phyloP scores from a whole-genome alignment of 2,888 invertebrate species.

The Drosophila hamatofila region DNA sequence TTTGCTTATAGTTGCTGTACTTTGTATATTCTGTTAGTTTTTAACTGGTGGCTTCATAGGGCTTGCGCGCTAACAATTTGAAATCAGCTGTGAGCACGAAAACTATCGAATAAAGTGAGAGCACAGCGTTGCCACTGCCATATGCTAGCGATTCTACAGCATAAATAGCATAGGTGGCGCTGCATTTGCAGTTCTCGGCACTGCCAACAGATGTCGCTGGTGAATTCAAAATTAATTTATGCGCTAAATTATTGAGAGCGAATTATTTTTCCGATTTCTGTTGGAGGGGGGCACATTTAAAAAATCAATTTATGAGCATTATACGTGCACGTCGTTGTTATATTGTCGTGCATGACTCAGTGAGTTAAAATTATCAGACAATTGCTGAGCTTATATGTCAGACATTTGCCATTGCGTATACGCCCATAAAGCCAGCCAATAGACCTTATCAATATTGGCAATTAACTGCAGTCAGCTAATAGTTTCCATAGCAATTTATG shows the following conservation, averaged over 20 bases:
- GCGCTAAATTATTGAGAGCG: background rate
- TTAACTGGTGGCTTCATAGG: accelerated
- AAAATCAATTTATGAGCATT: background rate
- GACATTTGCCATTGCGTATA: background rate
- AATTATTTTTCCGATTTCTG: background rate
- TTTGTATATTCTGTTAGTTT: background rate
- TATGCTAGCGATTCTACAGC: background rate
- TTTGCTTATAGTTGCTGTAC: accelerated
- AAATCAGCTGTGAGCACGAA: conserved; percentile 31
- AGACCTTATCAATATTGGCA: conserved; percentile 26
- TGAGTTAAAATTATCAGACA: background rate
- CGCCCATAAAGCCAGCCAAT: conserved; percentile 11
- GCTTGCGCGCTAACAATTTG: background rate
- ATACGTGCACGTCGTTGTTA: background rate
- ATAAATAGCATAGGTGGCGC: conserved; percentile 27
- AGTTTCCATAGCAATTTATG: conserved; percentile 14
- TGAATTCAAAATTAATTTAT: background rate
- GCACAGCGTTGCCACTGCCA: background rate
- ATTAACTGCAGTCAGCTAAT: conserved; percentile 8
- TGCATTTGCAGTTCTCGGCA: background rate
- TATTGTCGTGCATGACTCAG: background rate
- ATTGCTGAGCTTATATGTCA: background rate
- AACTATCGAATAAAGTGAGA: conserved; percentile 16
- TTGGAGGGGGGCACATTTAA: background rate
- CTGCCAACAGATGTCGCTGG: conserved; percentile 10